phyloP scores from a whole-genome alignment of 2,888 invertebrate species.

The Stomorhina lunata region DNA sequence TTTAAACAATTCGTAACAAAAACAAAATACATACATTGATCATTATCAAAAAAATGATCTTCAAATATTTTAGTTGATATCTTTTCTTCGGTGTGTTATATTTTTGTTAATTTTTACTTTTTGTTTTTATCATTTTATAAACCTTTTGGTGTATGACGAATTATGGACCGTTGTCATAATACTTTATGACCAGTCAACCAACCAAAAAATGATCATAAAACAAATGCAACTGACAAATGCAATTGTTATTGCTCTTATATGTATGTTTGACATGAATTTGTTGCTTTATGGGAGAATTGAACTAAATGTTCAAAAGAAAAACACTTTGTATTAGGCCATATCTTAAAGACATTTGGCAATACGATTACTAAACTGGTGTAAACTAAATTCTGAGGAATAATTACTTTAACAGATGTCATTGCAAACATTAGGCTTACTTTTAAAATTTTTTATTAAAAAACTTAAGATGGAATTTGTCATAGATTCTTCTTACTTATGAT shows the following conservation, averaged over 20 bases:
- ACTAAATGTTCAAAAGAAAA: neutral
- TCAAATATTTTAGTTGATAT: conserved; percentile 13
- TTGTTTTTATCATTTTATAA: conserved; percentile 29
- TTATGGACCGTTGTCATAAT: conserved; percentile 57
- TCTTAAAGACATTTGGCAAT: conserved; percentile 3
- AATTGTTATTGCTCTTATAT: conserved; percentile 34
- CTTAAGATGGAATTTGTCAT: too few species aligned
- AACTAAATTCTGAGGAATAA: neutral
- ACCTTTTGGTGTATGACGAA: conserved; percentile 58
- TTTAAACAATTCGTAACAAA: neutral
- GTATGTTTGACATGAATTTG: neutral
- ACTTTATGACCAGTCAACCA: conserved; percentile 52
- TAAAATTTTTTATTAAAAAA: neutral
- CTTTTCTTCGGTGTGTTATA: neutral
- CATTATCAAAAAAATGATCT: neutral
- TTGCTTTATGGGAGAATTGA: too few species aligned
- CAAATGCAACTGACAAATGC: conserved; percentile 25
- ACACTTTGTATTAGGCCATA: conserved; percentile 9
- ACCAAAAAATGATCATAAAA: neutral
- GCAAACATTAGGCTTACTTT: conserved; percentile 55
- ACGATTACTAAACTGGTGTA: neutral
- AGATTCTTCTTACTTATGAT: too few species aligned
- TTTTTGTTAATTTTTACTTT: neutral
- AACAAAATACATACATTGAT: conserved; percentile 16
- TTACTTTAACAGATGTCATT: conserved; percentile 9